phyloP scores from a whole-genome alignment of 2,113 vertebrate species.

The Protobothrops flavoviridis region DNA sequence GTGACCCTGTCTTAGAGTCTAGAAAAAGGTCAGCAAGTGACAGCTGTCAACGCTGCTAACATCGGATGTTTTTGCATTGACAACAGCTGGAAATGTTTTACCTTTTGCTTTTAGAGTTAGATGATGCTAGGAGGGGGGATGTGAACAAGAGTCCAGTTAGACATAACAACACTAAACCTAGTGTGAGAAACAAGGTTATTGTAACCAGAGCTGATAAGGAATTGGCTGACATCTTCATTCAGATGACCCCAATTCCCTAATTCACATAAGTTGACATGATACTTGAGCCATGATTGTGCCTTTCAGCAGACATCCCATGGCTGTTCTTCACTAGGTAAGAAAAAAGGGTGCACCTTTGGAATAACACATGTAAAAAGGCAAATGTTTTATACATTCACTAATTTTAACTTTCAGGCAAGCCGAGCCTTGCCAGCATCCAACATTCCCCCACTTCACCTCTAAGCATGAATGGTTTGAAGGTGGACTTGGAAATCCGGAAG shows the following conservation, averaged over 20 bases:
- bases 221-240: neutral
- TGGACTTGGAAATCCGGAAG: neutral
- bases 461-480: neutral
- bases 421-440: neutral
- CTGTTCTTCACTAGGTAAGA: neutral
- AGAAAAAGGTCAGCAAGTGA: neutral
- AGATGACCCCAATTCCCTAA: neutral
- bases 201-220: no score
- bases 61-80: no score
- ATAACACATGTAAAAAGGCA: neutral
- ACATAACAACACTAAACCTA: no score
- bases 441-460: neutral
- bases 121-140: no score
- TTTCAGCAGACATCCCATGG: neutral
- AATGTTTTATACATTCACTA: neutral
- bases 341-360: neutral
- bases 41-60: neutral
- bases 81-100: no score
- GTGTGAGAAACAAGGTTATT: no score
- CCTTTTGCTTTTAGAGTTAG: no score
- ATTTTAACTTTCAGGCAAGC: neutral
- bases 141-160: no score
- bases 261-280: neutral
- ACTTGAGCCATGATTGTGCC: neutral
- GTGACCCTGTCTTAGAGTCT: neutral